Conservation (phyloP, 1,140 invertebrate species). For the Hydropsyche tenuis region DNA sequence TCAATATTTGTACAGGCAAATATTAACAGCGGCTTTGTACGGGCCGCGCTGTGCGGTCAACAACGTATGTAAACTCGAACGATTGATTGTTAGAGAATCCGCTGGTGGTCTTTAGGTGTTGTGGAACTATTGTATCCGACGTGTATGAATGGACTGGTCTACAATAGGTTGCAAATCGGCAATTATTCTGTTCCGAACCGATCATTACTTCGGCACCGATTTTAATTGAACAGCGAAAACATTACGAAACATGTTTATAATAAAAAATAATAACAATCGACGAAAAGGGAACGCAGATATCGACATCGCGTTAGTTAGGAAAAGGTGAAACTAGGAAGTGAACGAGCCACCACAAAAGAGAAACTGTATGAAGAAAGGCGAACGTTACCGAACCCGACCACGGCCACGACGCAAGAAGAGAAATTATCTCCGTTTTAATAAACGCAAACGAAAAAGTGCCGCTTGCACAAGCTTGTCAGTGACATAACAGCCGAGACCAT, state of each 20-base stretch:
- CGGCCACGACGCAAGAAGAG: constrained; percentile 27
- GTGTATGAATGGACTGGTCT: neutral
- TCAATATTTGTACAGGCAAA: constrained; percentile 32
- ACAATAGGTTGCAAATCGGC: neutral
- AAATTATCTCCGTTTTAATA: constrained; percentile 36
- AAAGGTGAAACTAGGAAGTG: constrained; percentile 45
- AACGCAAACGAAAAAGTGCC: constrained; percentile 35
- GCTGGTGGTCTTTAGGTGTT: constrained; percentile 21
- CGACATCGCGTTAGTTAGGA: constrained; percentile 27
- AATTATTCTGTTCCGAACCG: no score
- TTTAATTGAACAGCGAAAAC: no score
- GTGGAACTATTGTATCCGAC: no score
- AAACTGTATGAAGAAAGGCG: constrained; percentile 43
- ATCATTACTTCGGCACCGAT: no score
- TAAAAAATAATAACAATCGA: neutral
- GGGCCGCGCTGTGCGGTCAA: constrained; percentile 17
- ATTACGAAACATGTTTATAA: no score
- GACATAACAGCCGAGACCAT: constrained; percentile 31
- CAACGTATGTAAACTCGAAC: constrained; percentile 11
- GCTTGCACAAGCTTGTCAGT: constrained; percentile 4
- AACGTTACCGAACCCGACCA: constrained; percentile 41
- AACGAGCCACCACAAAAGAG: constrained; percentile 39
- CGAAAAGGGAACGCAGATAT: neutral
- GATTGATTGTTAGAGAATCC: constrained; percentile 23
- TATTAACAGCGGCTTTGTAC: constrained; percentile 25